phyloP scores from a whole-genome alignment of 2,888 invertebrate species.

The Mycogona germanica region DNA sequence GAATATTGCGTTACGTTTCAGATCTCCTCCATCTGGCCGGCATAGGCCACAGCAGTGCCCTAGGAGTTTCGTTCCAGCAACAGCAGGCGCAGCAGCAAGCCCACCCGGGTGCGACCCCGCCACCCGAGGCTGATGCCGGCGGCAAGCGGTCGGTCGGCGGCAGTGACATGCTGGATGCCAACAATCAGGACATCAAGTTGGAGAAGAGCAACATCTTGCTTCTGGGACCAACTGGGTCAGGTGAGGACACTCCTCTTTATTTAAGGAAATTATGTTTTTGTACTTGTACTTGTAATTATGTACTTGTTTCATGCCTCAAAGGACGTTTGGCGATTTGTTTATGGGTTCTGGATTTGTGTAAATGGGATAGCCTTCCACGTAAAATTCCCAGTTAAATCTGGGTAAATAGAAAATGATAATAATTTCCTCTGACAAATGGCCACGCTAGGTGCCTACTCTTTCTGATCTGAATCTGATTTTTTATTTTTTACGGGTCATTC shows the following conservation, averaged over 20 bases:
- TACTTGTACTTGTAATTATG: neutral
- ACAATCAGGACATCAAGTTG: slow-evolving; percentile 66
- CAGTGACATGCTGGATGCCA: slow-evolving; percentile 69
- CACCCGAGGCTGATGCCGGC: slow-evolving; percentile 25
- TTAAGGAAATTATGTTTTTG: too few species aligned
- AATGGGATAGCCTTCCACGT: too few species aligned
- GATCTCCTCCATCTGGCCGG: slow-evolving; percentile 79
- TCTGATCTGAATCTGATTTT: neutral
- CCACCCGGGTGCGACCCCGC: slow-evolving; percentile 18
- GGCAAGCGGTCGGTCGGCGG: slow-evolving; percentile 26
- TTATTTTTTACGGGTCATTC: neutral
- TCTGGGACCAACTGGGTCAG: slow-evolving; percentile 90
- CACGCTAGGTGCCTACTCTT: too few species aligned
- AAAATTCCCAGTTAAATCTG: too few species aligned
- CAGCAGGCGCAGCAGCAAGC: slow-evolving; percentile 22
- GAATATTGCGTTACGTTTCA: slow-evolving; percentile 33
- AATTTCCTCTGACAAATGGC: too few species aligned
- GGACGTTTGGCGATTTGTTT: too few species aligned
- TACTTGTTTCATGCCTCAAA: neutral
- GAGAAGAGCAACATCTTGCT: slow-evolving; percentile 95
- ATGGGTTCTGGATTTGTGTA: too few species aligned
- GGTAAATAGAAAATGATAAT: too few species aligned
- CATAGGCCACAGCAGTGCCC: slow-evolving; percentile 52
- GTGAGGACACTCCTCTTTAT: slow-evolving; percentile 27
- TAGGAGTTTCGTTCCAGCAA: slow-evolving; percentile 36